Evolutionary conservation across 2,888 invertebrate species (phyloP).

Genomic region (Drosophila cyrtoloma): DNA sequence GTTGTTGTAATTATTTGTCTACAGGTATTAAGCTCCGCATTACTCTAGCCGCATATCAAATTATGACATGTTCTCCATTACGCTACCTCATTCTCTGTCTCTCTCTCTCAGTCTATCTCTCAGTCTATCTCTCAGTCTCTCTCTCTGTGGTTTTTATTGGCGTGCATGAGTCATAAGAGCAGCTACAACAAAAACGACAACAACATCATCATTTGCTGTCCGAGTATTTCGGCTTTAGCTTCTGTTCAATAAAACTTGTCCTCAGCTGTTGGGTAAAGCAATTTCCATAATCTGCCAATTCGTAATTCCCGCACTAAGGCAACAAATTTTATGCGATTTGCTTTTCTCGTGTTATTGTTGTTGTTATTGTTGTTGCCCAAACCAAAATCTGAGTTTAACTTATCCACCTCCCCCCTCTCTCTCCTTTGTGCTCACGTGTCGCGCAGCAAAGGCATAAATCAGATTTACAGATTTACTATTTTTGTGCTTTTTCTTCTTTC

Average conservation of each 20-base stretch:
- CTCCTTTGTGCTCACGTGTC: slow-evolving; percentile 23
- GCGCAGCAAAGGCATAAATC: slow-evolving; percentile 79
- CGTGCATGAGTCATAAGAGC: slow-evolving; percentile 49
- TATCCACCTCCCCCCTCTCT: not conserved
- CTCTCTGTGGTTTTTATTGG: slow-evolving; percentile 19
- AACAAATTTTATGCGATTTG: slow-evolving; percentile 72
- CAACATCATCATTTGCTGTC: slow-evolving; percentile 31
- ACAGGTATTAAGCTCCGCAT: slow-evolving; percentile 72
- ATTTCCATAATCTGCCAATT: slow-evolving; percentile 80
- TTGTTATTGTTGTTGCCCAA: not conserved
- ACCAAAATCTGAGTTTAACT: slow-evolving; percentile 36
- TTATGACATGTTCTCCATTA: slow-evolving; percentile 57
- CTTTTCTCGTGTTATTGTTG: not conserved
- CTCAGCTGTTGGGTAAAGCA: slow-evolving; percentile 56
- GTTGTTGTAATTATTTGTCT: slow-evolving; percentile 77
- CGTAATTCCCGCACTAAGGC: slow-evolving; percentile 75
- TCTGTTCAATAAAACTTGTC: slow-evolving; percentile 56
- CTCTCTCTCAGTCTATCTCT: not conserved
- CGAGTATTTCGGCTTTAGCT: slow-evolving; percentile 28
- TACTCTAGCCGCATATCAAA: slow-evolving; percentile 69
- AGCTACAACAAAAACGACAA: not conserved
- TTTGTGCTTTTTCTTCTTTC: slow-evolving; percentile 18
- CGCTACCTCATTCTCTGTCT: not conserved
- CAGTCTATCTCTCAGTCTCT: not conserved
- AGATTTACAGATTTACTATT: slow-evolving; percentile 68